Conservation (phyloP, 2,797 vertebrate genomes). For the Kryptolebias ocellatus region DNA sequence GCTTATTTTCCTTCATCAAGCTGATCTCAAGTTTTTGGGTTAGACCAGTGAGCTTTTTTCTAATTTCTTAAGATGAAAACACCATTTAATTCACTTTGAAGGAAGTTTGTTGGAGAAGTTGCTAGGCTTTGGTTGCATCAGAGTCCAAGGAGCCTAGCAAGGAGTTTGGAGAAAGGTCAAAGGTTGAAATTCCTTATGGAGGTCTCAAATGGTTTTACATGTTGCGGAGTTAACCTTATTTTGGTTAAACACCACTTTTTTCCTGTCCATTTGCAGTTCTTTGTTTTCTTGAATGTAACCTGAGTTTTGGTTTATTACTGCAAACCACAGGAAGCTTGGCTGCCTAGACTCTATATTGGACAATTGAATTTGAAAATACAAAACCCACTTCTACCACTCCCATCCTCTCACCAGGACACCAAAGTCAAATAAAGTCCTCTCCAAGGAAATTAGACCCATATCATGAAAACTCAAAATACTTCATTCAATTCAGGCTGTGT, state of each 20-base stretch:
- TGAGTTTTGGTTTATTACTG: constrained; percentile 65
- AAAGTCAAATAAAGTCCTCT: constrained; percentile 62
- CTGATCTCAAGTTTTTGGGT: constrained; percentile 67
- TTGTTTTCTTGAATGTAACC: constrained; percentile 52
- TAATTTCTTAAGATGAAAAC: constrained; percentile 56
- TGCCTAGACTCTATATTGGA: constrained; percentile 54
- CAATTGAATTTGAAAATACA: constrained; percentile 74
- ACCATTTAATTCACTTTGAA: constrained; percentile 57
- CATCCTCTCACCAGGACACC: constrained; percentile 51
- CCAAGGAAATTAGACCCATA: constrained; percentile 56
- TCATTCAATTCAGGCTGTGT: constrained; percentile 33
- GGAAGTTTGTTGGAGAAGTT: constrained; percentile 1
- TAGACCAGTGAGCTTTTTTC: constrained; percentile 58
- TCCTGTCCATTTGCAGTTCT: constrained; percentile 36
- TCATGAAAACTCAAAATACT: constrained; percentile 59
- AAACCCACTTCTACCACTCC: constrained; percentile 48
- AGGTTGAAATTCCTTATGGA: constrained; percentile 25
- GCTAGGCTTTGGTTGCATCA: too few relatives aligned
- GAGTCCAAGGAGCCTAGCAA: not conserved
- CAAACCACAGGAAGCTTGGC: constrained; percentile 58
- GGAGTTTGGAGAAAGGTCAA: constrained; percentile 15
- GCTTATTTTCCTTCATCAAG: constrained; percentile 79
- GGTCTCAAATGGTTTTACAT: constrained; percentile 15
- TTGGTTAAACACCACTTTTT: constrained; percentile 31
- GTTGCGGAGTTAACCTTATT: constrained; percentile 27